These are phyloP conservation scores for Periophthalmodon schlosseri DNA, from an alignment of 2,113 vertebrate genomes.

Conservation along the genomic window DNA sequence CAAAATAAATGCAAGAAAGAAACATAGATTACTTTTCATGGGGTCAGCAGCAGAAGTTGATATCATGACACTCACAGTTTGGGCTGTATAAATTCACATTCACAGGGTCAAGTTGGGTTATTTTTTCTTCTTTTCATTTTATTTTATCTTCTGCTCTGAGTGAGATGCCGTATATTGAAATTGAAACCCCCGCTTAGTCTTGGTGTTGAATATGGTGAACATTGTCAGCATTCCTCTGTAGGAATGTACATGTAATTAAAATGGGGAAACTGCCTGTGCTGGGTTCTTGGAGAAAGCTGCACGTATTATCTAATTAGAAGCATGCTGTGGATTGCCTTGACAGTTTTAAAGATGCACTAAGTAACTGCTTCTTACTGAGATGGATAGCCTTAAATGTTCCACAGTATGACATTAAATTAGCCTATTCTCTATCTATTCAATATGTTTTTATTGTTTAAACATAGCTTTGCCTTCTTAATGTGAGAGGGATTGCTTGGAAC, in stretches of 20 bases:
- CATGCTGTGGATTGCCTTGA: no score
- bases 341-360: no score
- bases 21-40: background rate
- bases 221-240: background rate
- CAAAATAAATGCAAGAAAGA: background rate
- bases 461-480: no score
- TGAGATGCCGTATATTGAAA: background rate
- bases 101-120: background rate
- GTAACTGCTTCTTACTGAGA: no score
- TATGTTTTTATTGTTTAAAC: no score
- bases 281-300: no score
- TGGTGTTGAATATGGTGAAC: background rate
- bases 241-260: background rate
- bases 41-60: background rate
- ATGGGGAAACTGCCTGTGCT: no score
- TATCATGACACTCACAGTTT: background rate
- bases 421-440: no score
- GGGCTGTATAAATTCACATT: background rate
- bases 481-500: no score
- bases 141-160: background rate
- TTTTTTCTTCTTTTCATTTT: background rate
- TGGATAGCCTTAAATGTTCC: no score
- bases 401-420: no score
- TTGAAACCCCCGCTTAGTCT: background rate
- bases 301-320: no score